Evolutionary conservation across 1,140 invertebrate species (phyloP), one percentile per base, ranked within the genome.

Genomic region (Lethrus apterus): DNA sequence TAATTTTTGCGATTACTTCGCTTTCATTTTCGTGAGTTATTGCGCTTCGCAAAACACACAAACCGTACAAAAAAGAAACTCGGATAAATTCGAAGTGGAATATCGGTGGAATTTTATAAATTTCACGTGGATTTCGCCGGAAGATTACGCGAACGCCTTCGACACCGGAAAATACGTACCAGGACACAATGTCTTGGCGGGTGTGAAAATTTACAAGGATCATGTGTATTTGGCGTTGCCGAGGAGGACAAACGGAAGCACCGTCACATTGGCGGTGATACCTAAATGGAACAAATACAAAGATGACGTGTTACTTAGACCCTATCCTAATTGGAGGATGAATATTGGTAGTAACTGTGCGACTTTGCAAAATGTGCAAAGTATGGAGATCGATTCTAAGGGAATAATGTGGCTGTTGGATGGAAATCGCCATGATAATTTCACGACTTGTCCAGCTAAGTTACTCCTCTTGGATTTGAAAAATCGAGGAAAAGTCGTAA

Each of bases 341-440:
- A 83, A 86, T 58, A 63, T 67, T 4, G 75, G 73, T 0, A 77
- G 74, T 0, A 63, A 70, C 19, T 86, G 83, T 62, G 59, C 52
- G 1, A 73, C 76, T 2, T 70, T 86, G 15, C 81, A 84, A 54
- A 78, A 77, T 48, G 80, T 84, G 2, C 79, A 83, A 57, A 78
- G 75, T 51, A 71, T 84, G 55, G 81, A 84, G 58, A 79, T 84
- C 13, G 81, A 84, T 54, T 70, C 71, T 0, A 65, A 70, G 11
- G 81, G 79, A 2, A 64, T 79, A 0, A 78, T 86, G 76, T 85
- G 82, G 82, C 73, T 83, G 1, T 55, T 83, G 26, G 83, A 86
- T 52, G 75, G 77, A n/a, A 80, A 80, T 0, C 67, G 76, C 3
- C 67, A 76, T 0, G 52, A 58, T 43, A 55, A 57, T 33, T 31